These are phyloP conservation scores for Nomada ferruginata DNA, from an alignment of 2,888 invertebrate species.

Conservation along the genomic window DNA sequence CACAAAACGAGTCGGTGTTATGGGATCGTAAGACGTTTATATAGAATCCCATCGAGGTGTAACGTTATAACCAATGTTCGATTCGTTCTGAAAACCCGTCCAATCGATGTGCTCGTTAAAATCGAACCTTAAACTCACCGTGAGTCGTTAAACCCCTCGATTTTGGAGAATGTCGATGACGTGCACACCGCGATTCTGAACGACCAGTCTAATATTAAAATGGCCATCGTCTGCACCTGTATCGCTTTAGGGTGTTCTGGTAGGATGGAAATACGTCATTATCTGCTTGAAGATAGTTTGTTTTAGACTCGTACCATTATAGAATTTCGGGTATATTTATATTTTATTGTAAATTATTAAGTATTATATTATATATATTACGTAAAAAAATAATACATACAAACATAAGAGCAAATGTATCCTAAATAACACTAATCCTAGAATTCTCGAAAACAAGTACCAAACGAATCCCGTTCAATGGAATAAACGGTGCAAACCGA, in stretches of 20 bases:
- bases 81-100: neutral
- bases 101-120: slow-evolving; percentile 8
- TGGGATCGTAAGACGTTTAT: slow-evolving; percentile 16
- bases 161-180: neutral
- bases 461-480: neutral
- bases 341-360: too few relatives aligned
- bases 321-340: too few relatives aligned
- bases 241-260: neutral
- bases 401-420: too few relatives aligned
- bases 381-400: too few relatives aligned
- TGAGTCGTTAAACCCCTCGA: neutral
- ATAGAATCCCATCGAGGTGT: neutral
- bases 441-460: neutral
- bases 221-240: too few relatives aligned
- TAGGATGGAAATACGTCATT: neutral
- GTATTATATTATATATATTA: too few relatives aligned
- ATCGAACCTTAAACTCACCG: slow-evolving; percentile 5
- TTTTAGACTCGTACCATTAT: neutral
- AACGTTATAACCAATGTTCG: neutral
- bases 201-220: neutral
- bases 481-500: neutral
- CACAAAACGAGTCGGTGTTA: slow-evolving; percentile 13
- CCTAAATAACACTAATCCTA: neutral
- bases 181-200: neutral
- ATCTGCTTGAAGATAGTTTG: neutral